Conservation (phyloP, 2,888 invertebrate species). For the Tetranychus piercei region DNA sequence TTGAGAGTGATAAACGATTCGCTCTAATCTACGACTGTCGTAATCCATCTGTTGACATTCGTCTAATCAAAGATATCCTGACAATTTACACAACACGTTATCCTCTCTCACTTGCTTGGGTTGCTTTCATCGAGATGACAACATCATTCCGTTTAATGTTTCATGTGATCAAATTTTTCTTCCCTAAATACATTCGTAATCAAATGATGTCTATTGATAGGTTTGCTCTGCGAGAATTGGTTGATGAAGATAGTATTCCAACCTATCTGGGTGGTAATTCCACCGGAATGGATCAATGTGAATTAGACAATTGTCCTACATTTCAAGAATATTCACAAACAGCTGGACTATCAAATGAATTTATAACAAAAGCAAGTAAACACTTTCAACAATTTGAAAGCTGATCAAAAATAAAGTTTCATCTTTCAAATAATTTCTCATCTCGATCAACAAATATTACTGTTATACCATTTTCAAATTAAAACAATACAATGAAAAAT, state of each 20-base stretch:
- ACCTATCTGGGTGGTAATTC: background rate
- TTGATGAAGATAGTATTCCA: constrained; percentile 10
- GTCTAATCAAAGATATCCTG: background rate
- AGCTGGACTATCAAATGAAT: background rate
- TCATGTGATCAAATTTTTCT: constrained; percentile 8
- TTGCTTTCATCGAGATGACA: constrained; percentile 4
- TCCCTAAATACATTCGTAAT: constrained; percentile 3
- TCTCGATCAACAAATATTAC: background rate
- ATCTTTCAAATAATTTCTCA: background rate
- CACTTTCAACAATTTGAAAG: background rate
- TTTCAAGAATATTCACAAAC: background rate
- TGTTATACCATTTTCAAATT: too few relatives aligned
- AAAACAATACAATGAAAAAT: too few relatives aligned
- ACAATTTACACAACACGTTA: background rate
- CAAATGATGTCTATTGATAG: background rate
- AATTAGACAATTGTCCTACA: background rate
- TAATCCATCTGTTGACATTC: background rate
- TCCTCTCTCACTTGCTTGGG: background rate
- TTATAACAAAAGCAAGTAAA: background rate
- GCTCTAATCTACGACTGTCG: constrained; percentile 3
- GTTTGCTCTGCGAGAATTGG: background rate
- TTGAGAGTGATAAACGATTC: background rate
- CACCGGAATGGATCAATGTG: background rate
- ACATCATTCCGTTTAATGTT: background rate
- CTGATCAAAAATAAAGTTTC: background rate